A percentile compares a stretch with the other conserved stretches of the same genome.
phyloP scores from a whole-genome alignment of 2,797 vertebrate genomes.

The Emys orbicularis region DNA sequence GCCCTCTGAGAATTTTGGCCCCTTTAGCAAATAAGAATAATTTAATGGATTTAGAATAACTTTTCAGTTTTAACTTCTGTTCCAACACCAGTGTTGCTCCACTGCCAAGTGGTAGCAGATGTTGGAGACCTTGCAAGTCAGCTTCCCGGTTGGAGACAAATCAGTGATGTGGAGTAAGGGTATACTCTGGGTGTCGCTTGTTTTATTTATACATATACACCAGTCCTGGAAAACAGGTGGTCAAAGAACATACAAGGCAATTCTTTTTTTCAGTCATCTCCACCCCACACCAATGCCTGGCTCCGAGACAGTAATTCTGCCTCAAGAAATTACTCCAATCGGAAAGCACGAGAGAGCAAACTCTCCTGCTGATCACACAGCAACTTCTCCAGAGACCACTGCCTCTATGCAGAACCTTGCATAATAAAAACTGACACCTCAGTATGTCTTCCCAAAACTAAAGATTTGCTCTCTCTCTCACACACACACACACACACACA shows the following conservation, averaged over 20 bases:
- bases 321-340: not conserved
- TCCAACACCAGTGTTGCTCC: not conserved
- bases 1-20: not conserved
- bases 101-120: not conserved
- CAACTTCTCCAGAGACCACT: not conserved
- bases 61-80: not conserved
- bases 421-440: not conserved
- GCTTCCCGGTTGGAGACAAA: not conserved
- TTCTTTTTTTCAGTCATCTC: not conserved
- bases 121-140: not conserved
- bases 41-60: not conserved
- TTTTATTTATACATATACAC: not conserved
- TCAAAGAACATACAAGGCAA: not conserved
- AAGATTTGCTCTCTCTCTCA: not conserved
- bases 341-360: not conserved
- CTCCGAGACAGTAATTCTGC: not conserved
- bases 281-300: not conserved
- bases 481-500: not conserved
- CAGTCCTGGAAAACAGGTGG: not conserved
- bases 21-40: not conserved
- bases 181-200: not conserved
- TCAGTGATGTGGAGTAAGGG: not conserved
- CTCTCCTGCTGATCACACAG: not conserved
- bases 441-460: not conserved
- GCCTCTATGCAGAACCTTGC: not conserved